Evolutionary conservation across 1,140 invertebrate genomes (phyloP), one percentile per base, ranked within the genome.

Genomic region (Hestina assimilis): DNA sequence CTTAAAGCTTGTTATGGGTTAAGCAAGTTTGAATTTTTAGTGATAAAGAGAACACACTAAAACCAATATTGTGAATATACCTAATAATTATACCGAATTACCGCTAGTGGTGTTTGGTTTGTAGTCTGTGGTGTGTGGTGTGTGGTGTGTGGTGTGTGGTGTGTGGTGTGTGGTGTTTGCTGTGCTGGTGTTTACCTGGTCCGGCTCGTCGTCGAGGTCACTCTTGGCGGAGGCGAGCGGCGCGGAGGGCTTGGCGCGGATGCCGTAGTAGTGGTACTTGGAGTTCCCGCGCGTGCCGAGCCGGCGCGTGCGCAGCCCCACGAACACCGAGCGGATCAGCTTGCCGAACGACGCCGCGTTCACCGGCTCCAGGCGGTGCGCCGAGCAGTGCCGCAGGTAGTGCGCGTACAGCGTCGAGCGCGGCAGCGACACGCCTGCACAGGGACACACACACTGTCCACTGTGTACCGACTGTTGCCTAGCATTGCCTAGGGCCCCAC

Each of bases 241-340:
- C 33, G 60, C 41, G 24, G 40, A 93, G 0, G 96, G 95, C 88
- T 99, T 99, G 4, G 99, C 94, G 38, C 97, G 92, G 59, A 99
- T 99, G n/a, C 98, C 98, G 90, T 99, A 99, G 88, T 99, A 99
- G 90, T 99, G 98, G 87, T 99, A 99, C 82, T 99, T 99, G 4
- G 98, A 99, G 90, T 99, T 99, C n/a, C 98, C 98, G 66, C 98
- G 92, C 4, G 98, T 99, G 62, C 98, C 98, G 26, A 99, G 91
- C 35, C 98, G 91, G 67, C 98, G 90, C 12, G 98, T 99, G 61
- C 97, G 91, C 58, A 99, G 90, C 6, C 98, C 98, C 59, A 99
- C 91, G 90, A 99, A 99, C 26, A 99, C 98, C 3, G 97, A 98
- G 29, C 98, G 92, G 69, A 99, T 99, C 8, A 99, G 91, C 90